Percentiles rank a stretch among this genome's conserved stretches.
Conservation (phyloP, 2,888 invertebrate species). For the Listrodromus nycthemerus region DNA sequence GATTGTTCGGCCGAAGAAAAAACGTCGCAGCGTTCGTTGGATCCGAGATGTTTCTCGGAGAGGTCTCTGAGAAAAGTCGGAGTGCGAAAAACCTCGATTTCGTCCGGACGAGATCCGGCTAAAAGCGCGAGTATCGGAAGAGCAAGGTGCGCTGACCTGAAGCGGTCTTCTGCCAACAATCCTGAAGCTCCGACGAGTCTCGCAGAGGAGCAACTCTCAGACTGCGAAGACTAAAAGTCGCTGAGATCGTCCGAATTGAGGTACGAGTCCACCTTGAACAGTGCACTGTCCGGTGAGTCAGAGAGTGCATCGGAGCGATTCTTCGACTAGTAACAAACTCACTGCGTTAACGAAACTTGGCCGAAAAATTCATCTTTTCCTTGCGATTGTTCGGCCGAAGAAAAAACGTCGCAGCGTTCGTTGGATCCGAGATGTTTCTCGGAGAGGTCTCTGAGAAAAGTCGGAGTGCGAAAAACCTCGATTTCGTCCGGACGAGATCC, state of each 20-base stretch:
- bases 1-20: background rate
- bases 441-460: conserved; percentile 7
- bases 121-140: conserved; percentile 60
- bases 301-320: too few species aligned
- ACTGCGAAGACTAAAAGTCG: conserved; percentile 26
- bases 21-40: background rate
- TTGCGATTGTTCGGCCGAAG: background rate
- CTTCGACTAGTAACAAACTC: too few species aligned
- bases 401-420: background rate
- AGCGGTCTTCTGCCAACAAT: conserved; percentile 72
- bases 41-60: background rate
- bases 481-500: background rate
- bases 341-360: too few species aligned
- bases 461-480: conserved; percentile 11
- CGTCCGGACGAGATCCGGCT: conserved; percentile 10
- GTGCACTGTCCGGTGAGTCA: conserved; percentile 25
- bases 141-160: conserved; percentile 78
- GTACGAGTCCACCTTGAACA: conserved; percentile 38
- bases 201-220: conserved; percentile 65
- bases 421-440: background rate
- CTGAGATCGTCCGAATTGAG: conserved; percentile 21
- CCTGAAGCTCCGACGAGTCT: conserved; percentile 69
- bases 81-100: background rate
- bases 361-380: background rate
- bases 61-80: conserved; percentile 25